A percentile compares a stretch with the other conserved stretches of the same genome.
Evolutionary conservation across 2,797 vertebrate species (phyloP).

Genomic region (Falco cherrug): DNA sequence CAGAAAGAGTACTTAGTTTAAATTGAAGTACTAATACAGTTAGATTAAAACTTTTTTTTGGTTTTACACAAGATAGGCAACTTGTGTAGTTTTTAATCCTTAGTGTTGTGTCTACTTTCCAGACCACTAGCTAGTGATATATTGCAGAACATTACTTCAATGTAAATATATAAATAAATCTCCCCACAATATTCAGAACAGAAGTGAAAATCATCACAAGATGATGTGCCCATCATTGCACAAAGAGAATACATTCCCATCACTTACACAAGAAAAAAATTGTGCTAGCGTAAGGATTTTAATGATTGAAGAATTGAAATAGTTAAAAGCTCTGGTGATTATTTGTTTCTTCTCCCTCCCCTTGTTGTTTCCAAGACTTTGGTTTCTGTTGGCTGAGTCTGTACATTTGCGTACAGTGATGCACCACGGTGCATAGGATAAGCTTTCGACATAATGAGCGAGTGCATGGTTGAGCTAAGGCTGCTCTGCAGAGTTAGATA

Average conservation of each 20-base stretch:
- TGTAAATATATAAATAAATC: not conserved
- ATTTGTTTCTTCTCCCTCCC: not conserved
- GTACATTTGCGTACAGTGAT: not conserved
- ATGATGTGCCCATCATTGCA: not conserved
- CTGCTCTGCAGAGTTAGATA: not conserved
- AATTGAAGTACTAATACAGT: not conserved
- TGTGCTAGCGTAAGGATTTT: not conserved
- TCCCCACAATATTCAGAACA: not conserved
- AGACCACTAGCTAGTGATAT: not conserved
- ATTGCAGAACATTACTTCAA: not conserved
- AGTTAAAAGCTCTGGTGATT: not conserved
- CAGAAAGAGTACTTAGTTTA: not conserved
- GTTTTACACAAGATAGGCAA: not conserved
- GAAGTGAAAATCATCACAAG: not conserved
- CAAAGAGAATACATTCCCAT: not conserved
- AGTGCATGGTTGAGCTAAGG: not conserved
- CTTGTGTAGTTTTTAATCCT: not conserved
- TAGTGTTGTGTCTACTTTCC: not conserved
- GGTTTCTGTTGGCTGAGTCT: not conserved
- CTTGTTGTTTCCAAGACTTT: not conserved
- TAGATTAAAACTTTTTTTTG: not conserved
- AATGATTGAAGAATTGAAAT: not conserved
- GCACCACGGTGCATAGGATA: not conserved
- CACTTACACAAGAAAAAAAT: not conserved
- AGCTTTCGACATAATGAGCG: accelerated